These are phyloP conservation scores for Drosophila pseudoobscura DNA, from an alignment of 1,140 invertebrate species.

Conservation along the genomic window DNA sequence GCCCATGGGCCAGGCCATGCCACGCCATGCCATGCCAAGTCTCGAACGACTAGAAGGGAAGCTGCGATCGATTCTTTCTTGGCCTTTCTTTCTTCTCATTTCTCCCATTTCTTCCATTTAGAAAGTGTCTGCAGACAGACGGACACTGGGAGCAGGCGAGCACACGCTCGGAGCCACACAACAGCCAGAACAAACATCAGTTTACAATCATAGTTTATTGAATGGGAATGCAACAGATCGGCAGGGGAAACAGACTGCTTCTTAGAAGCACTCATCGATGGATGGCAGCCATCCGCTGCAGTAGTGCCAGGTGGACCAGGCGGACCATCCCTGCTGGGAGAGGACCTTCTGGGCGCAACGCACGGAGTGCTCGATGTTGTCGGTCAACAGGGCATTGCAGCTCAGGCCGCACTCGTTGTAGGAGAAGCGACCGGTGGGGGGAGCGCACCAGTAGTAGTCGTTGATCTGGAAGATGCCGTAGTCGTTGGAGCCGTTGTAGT, in stretches of 20 bases:
- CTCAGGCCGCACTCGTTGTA: conserved; percentile 57
- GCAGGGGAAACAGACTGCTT: no score
- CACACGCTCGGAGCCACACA: no score
- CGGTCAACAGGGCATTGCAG: conserved; percentile 59
- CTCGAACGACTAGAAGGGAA: conserved; percentile 51
- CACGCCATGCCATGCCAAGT: no score
- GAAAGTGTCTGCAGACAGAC: conserved; percentile 45
- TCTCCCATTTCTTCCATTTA: conserved; percentile 45
- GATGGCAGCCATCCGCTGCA: conserved; percentile 61
- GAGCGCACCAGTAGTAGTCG: conserved; percentile 72
- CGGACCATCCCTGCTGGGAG: conserved; percentile 66
- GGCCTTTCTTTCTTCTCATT: conserved; percentile 30
- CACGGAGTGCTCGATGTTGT: conserved; percentile 62
- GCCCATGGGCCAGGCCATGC: conserved; percentile 45
- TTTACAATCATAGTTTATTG: no score
- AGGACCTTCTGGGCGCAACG: conserved; percentile 69
- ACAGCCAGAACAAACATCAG: no score
- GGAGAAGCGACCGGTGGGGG: conserved; percentile 57
- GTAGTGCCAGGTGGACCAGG: conserved; percentile 71
- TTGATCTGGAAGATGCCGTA: conserved; percentile 82
- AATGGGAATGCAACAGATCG: no score
- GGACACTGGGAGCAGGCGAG: background rate
- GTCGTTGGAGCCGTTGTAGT: conserved; percentile 72
- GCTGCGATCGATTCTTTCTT: conserved; percentile 37
- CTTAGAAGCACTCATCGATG: conserved; percentile 67